Conservation (phyloP, 2,888 invertebrate genomes). For the Orthosia incerta region DNA sequence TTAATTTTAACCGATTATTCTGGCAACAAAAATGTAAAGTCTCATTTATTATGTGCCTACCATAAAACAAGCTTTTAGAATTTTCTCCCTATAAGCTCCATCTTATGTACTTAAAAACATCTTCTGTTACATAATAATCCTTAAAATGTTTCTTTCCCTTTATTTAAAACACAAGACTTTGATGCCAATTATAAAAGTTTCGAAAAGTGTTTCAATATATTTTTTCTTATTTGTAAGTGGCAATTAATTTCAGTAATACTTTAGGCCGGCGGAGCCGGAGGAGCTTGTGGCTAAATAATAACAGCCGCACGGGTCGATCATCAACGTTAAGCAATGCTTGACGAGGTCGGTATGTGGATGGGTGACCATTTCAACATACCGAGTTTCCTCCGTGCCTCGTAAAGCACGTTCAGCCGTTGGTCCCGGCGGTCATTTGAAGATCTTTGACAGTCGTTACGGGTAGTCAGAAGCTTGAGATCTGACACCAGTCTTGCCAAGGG, state of each 20-base stretch:
- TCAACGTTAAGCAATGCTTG: too few relatives aligned
- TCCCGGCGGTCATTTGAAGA: too few relatives aligned
- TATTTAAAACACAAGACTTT: slow-evolving; percentile 10
- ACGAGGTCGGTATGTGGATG: too few relatives aligned
- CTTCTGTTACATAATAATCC: not conserved
- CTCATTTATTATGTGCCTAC: not conserved
- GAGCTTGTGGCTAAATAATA: too few relatives aligned
- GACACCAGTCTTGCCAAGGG: too few relatives aligned
- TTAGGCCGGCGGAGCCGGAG: not conserved
- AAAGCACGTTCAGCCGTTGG: too few relatives aligned
- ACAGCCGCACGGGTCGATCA: too few relatives aligned
- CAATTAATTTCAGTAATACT: slow-evolving; percentile 48
- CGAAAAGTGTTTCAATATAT: slow-evolving; percentile 31
- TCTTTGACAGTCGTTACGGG: too few relatives aligned
- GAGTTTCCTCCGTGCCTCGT: too few relatives aligned
- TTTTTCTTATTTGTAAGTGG: slow-evolving; percentile 34
- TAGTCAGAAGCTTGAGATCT: too few relatives aligned
- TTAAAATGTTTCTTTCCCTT: not conserved
- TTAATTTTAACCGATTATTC: not conserved
- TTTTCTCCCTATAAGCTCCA: not conserved
- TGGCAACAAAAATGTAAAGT: not conserved
- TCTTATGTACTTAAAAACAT: not conserved
- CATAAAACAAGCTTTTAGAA: not conserved
- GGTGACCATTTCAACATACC: too few relatives aligned
- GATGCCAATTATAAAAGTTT: slow-evolving; percentile 46